Evolutionary conservation across 2,797 vertebrate species (phyloP), one percentile per base, ranked within the genome.

Genomic region (Paguma larvata): DNA sequence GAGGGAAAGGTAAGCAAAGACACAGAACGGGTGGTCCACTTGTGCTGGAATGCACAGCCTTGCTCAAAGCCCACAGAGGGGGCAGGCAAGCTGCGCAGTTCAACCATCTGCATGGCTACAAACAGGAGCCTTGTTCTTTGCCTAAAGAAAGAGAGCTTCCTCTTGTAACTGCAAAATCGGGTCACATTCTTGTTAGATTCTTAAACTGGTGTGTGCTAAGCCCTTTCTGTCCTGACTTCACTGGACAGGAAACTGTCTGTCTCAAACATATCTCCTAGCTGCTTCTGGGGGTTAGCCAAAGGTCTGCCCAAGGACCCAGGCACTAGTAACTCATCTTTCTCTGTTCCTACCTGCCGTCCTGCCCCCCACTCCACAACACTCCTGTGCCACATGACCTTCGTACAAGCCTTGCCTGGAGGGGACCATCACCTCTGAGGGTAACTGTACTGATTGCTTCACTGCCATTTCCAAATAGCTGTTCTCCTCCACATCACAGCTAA

Each of bases 261-360:
- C 32, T 41, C 6, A 9, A 51, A 62, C n/a, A 6, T 30, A 8
- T 44, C n/a, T 23, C 59, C 18, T 27, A 62, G 16, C 8, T 51
- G 65, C 38, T 78, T 72, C 6, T 0, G 12, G 14, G 11, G 70
- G 25, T 25, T 62, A 19, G 27, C 5, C 56, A 41, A 41, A 62
- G 1, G 27, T 19, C 62, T 68, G 30, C 7, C 16, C 5, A 21
- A 56, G 19, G 56, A 44, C 30, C 9, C 0, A 6, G 12, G 8
- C 25, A 14, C 25, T 16, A 30, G 0, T 23, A n/a, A 63, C 14
- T 87, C 21, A 73, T 34, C 16, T 68, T 87, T 51, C 78, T 65
- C 38, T 56, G 30, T 15, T 68, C 25, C 38, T 14, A 13, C 2
- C 79, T 41, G 13, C 2, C 48, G 1, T 83, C 53, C 32, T 67